Evolutionary conservation across 2,888 invertebrate species (phyloP).

Genomic region (Polylopha cassiicola): DNA sequence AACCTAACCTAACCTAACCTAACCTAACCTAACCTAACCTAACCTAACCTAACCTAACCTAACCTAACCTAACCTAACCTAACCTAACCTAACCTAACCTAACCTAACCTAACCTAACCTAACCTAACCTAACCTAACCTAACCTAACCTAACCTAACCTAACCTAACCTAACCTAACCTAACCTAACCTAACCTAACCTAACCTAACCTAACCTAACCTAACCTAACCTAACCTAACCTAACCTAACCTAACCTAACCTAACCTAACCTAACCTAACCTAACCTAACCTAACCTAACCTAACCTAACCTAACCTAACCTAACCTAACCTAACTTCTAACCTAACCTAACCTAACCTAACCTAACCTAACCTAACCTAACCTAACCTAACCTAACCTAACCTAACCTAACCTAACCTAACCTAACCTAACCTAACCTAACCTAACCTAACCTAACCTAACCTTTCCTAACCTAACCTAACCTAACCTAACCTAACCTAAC

Average conservation of each 20-base stretch:
- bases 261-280: conserved; percentile 30
- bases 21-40: conserved; percentile 18
- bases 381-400: conserved; percentile 14
- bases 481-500: conserved; percentile 22
- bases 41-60: conserved; percentile 18
- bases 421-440: conserved; percentile 22
- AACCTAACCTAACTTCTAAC: conserved; percentile 22
- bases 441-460: conserved; percentile 22
- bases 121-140: conserved; percentile 27
- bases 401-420: conserved; percentile 16
- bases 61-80: conserved; percentile 15
- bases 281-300: conserved; percentile 28
- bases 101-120: conserved; percentile 19
- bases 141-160: conserved; percentile 28
- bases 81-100: conserved; percentile 14
- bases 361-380: conserved; percentile 8
- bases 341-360: conserved; percentile 20
- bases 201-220: conserved; percentile 27
- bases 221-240: conserved; percentile 28
- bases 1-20: conserved; percentile 18
- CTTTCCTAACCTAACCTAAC: conserved; percentile 21
- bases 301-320: conserved; percentile 26
- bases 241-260: conserved; percentile 30
- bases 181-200: conserved; percentile 26
- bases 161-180: conserved; percentile 27